Percentiles rank a stretch among this genome's conserved stretches.
Evolutionary conservation across 2,113 vertebrate genomes (phyloP).

Genomic region (Vulpes vulpes): DNA sequence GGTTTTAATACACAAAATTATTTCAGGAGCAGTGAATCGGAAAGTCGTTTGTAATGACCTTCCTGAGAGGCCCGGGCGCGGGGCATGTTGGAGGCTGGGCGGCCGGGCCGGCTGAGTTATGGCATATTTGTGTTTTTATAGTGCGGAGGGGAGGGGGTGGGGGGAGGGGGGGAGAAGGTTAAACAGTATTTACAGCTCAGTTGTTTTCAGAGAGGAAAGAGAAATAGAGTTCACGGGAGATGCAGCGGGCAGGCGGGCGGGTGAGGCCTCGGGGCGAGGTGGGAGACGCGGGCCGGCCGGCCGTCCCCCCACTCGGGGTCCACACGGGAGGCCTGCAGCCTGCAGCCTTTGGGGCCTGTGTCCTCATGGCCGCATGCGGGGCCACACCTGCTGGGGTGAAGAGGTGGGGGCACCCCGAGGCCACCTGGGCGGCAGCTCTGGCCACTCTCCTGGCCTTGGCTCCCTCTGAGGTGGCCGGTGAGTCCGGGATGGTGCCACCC

Average conservation of each 20-base stretch:
- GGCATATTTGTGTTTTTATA: conserved; percentile 99
- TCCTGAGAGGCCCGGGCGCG: conserved; percentile 98
- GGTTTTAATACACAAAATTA: conserved; percentile 99
- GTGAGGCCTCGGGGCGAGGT: conserved; percentile 61
- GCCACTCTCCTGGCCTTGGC: rapidly evolving
- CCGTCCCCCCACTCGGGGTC: neutral
- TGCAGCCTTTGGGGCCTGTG: neutral
- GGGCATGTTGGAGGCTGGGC: conserved; percentile 98
- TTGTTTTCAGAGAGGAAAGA: conserved; percentile 98
- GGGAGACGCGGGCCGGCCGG: conserved; percentile 77
- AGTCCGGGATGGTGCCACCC: neutral
- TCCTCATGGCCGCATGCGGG: neutral
- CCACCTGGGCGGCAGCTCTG: neutral
- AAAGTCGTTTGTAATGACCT: conserved; percentile 99
- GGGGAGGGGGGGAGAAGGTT: conserved; percentile 93
- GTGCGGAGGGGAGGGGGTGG: conserved; percentile 93
- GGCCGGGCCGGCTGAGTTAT: conserved; percentile 98
- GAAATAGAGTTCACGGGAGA: conserved; percentile 93
- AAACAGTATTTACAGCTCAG: conserved; percentile 99
- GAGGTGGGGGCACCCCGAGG: neutral
- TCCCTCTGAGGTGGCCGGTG: rapidly evolving
- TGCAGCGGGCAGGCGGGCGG: conserved; percentile 82
- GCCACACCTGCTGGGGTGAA: neutral
- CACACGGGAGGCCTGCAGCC: neutral
- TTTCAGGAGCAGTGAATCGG: conserved; percentile 99